phyloP scores from a whole-genome alignment of 2,888 invertebrate species.

The Coelinius sp. region DNA sequence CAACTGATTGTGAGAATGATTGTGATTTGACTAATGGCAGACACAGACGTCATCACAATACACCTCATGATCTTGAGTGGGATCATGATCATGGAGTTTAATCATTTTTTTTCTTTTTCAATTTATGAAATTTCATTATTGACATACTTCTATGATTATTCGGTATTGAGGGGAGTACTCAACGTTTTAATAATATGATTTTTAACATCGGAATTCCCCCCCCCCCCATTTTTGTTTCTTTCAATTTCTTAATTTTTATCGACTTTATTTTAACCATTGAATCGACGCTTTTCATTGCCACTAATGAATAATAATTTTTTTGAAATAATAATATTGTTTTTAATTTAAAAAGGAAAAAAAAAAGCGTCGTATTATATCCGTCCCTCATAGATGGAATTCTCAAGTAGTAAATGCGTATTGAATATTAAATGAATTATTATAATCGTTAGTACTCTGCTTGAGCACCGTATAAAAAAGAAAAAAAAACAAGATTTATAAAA shows the following conservation, averaged over 20 bases:
- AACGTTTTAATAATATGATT: constrained; percentile 17
- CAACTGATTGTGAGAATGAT: constrained; percentile 68
- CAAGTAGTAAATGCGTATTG: constrained; percentile 44
- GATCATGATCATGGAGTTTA: constrained; percentile 68
- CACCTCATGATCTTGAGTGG: constrained; percentile 68
- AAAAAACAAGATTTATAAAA: constrained; percentile 41
- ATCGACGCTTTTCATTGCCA: constrained; percentile 1
- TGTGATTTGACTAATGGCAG: constrained; percentile 61
- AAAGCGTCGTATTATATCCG: constrained; percentile 67
- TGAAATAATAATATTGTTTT: neutral
- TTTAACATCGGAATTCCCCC: neutral
- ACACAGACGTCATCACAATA: constrained; percentile 56
- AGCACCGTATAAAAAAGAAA: constrained; percentile 48
- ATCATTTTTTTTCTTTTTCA: constrained; percentile 47
- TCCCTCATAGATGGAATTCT: constrained; percentile 67
- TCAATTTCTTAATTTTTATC: constrained; percentile 26
- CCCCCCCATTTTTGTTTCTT: neutral
- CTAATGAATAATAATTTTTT: neutral
- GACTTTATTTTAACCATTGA: constrained; percentile 44
- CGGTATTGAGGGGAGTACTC: constrained; percentile 61
- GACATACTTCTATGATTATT: constrained; percentile 46
- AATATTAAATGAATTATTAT: constrained; percentile 33
- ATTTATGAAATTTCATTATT: constrained; percentile 31
- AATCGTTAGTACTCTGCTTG: constrained; percentile 49
- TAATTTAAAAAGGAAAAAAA: neutral